Evolutionary conservation across 2,888 invertebrate genomes (phyloP).

Genomic region (Callosobruchus maculatus): DNA sequence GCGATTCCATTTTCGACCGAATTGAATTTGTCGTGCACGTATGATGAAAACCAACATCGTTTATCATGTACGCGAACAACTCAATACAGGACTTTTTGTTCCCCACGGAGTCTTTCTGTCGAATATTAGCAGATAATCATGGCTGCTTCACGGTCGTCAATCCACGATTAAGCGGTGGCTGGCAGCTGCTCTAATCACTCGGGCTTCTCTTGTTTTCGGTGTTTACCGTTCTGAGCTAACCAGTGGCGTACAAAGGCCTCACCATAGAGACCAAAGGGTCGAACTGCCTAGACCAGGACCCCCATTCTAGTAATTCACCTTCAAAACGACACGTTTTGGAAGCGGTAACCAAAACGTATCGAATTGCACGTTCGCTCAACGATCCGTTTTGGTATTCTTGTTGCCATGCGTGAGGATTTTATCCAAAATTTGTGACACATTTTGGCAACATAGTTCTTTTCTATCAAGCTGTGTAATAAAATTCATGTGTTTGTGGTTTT

Average conservation of each 20-base stretch:
- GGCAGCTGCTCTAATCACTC: slow-evolving; percentile 32
- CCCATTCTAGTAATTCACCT: too few species aligned
- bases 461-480: too few species aligned
- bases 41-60: not conserved
- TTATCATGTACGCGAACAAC: not conserved
- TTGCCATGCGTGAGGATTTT: too few species aligned
- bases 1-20: not conserved
- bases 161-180: slow-evolving; percentile 33
- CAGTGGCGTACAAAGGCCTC: slow-evolving; percentile 9
- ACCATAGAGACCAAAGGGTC: too few species aligned
- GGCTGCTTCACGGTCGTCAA: slow-evolving; percentile 37
- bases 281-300: too few species aligned
- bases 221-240: slow-evolving; percentile 8
- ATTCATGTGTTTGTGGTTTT: too few species aligned
- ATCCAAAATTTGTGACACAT: too few species aligned
- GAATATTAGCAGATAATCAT: slow-evolving; percentile 35
- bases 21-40: not conserved
- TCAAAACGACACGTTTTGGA: too few species aligned
- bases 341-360: too few species aligned
- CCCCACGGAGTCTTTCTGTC: slow-evolving; percentile 16
- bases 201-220: slow-evolving; percentile 18
- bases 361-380: too few species aligned
- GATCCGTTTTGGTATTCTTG: too few species aligned
- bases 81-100: slow-evolving; percentile 3
- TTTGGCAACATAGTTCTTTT: too few species aligned